Conservation (phyloP, 2,888 invertebrate species). For the Kryphioiulus occultus region DNA sequence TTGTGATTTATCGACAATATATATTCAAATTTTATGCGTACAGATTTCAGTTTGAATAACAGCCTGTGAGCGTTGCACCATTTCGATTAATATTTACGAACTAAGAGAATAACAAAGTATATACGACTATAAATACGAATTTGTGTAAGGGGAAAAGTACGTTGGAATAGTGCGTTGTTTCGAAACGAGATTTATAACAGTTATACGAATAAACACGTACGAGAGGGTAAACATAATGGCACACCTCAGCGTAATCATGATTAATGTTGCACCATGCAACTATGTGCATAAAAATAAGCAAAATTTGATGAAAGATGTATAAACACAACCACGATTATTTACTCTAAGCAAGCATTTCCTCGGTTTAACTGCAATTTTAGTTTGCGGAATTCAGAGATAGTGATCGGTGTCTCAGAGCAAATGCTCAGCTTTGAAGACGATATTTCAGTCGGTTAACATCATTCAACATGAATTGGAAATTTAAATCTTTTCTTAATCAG, state of each 20-base stretch:
- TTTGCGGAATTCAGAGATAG: no score
- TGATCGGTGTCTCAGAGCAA: no score
- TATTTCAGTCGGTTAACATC: no score
- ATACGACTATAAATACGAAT: background rate
- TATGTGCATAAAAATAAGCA: no score
- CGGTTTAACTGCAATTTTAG: no score
- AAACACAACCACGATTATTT: no score
- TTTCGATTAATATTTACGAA: background rate
- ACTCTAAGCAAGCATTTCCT: no score
- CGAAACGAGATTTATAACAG: background rate
- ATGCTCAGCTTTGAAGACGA: no score
- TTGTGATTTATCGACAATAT: background rate
- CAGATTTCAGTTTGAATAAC: background rate
- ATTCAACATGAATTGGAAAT: no score
- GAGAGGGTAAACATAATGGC: background rate
- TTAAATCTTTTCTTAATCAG: no score
- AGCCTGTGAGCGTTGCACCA: background rate
- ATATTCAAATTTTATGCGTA: constrained; percentile 3
- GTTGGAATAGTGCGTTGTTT: background rate
- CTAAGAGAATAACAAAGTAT: background rate
- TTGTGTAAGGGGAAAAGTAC: background rate
- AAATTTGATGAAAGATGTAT: no score
- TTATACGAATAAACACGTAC: background rate
- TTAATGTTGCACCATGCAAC: background rate
- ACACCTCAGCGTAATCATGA: background rate